Percentiles rank a stretch among this genome's conserved stretches.
Conservation (phyloP, 2,113 vertebrate species). For the Gymnogyps californianus region DNA sequence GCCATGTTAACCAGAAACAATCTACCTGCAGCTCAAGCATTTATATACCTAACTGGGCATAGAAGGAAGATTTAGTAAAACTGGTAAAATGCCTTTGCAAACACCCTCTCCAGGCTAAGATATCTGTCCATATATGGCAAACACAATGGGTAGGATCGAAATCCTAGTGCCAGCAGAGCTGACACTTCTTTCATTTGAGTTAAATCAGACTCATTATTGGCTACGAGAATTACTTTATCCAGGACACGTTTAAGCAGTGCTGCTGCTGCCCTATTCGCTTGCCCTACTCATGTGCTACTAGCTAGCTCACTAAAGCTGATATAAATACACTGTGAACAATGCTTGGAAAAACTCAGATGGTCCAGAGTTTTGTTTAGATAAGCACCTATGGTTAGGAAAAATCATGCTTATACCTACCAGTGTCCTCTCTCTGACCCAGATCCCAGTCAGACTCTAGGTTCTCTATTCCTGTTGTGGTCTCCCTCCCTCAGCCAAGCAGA, state of each 20-base stretch:
- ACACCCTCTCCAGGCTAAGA: not conserved
- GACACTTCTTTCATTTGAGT: not conserved
- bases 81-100: not conserved
- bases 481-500: not conserved
- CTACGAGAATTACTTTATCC: not conserved
- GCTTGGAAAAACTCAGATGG: not conserved
- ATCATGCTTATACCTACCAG: not conserved
- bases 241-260: not conserved
- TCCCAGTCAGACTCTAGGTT: not conserved
- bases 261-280: not conserved
- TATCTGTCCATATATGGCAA: not conserved
- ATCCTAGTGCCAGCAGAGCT: not conserved
- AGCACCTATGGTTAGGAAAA: not conserved
- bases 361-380: not conserved
- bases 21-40: not conserved
- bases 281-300: not conserved
- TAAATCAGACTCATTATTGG: not conserved
- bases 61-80: not conserved
- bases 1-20: not conserved
- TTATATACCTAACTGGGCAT: not conserved
- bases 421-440: not conserved
- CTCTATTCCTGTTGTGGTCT: not conserved
- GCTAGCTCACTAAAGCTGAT: not conserved
- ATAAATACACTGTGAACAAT: not conserved
- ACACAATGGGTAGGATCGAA: not conserved